Evolutionary conservation across 2,888 invertebrate species (phyloP).

Genomic region (Patella depressa): DNA sequence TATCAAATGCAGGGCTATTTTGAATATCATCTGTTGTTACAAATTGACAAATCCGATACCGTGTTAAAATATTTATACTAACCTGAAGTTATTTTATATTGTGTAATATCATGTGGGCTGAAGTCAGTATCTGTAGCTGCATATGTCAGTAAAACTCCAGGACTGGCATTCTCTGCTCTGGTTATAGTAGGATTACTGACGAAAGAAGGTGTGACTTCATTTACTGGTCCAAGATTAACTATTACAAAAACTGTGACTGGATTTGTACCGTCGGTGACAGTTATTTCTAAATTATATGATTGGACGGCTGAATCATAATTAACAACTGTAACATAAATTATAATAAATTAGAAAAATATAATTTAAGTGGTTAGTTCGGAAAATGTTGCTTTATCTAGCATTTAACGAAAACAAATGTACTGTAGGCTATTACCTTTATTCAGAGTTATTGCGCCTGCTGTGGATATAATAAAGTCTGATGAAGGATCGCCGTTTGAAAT

Average conservation of each 20-base stretch:
- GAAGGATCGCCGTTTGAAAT: constrained; percentile 41
- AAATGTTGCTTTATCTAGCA: too few species aligned
- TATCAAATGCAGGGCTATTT: too few species aligned
- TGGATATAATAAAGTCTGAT: constrained; percentile 33
- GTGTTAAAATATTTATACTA: not conserved
- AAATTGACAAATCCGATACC: not conserved
- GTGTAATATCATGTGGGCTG: constrained; percentile 38
- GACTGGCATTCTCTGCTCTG: constrained; percentile 36
- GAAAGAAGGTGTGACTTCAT: constrained; percentile 55
- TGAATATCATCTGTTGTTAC: too few species aligned
- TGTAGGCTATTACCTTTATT: constrained; percentile 23
- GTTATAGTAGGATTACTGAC: constrained; percentile 24
- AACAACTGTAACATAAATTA: constrained; percentile 32
- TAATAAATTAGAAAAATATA: not conserved
- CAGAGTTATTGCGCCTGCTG: constrained; percentile 38
- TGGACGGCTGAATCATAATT: constrained; percentile 53
- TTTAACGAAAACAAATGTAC: not conserved
- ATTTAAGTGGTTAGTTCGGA: not conserved
- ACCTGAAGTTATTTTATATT: constrained; percentile 46
- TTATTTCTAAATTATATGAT: constrained; percentile 43
- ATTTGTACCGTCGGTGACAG: constrained; percentile 46
- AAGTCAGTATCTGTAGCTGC: constrained; percentile 47
- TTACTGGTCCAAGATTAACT: constrained; percentile 49
- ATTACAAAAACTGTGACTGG: constrained; percentile 40
- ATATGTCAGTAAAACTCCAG: constrained; percentile 36